A percentile compares a stretch with the other conserved stretches of the same genome.
These are phyloP conservation scores for Nicator chloris DNA, from an alignment of 2,113 vertebrate genomes.

Conservation along the genomic window DNA sequence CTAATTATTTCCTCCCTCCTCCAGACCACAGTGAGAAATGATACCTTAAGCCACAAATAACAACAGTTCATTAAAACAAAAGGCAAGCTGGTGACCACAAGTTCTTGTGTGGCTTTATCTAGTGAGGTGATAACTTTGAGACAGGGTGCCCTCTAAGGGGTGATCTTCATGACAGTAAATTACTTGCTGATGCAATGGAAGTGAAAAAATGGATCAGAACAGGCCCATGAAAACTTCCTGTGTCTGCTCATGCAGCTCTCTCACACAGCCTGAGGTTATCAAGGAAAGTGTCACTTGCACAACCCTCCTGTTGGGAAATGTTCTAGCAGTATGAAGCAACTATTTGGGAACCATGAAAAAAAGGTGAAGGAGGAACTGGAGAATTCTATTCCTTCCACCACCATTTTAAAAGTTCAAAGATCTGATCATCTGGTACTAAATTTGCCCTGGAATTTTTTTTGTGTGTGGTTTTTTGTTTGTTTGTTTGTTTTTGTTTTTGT, in stretches of 20 bases:
- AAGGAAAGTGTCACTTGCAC: not conserved
- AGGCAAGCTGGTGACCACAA: not conserved
- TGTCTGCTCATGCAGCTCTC: not conserved
- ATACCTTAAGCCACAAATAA: not conserved
- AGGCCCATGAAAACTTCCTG: not conserved
- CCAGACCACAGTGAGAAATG: not conserved
- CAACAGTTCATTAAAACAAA: not conserved
- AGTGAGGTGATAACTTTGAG: not conserved
- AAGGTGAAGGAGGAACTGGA: not conserved
- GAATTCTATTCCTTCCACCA: not conserved
- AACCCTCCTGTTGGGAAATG: not conserved
- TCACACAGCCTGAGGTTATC: not conserved
- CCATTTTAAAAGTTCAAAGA: not conserved
- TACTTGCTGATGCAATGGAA: not conserved
- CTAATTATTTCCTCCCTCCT: constrained; percentile 13
- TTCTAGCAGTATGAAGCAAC: not conserved
- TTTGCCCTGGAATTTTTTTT: not conserved
- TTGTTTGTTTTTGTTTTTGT: too few species aligned
- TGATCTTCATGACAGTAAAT: not conserved
- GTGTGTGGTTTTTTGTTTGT: too few species aligned
- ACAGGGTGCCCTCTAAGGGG: not conserved
- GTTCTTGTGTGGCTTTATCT: not conserved
- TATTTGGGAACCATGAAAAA: not conserved
- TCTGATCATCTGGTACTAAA: not conserved
- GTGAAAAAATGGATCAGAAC: not conserved